phyloP scores from a whole-genome alignment of 1,140 invertebrate genomes.

The Drosophila orena region DNA sequence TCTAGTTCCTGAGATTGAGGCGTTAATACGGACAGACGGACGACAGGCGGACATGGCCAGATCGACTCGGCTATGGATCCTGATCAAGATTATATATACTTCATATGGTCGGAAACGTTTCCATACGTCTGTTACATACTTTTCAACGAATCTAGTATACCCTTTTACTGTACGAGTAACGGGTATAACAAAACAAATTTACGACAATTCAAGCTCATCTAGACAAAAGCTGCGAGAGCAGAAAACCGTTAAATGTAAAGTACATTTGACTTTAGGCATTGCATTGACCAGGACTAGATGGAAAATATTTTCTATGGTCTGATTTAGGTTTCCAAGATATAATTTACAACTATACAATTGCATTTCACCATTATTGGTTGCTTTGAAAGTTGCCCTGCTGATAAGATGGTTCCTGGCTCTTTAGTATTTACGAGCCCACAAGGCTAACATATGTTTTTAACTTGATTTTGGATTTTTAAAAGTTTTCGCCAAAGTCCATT shows the following conservation, averaged over 20 bases:
- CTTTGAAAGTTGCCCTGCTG: conserved; percentile 18
- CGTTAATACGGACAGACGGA: too few species aligned
- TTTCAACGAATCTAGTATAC: too few species aligned
- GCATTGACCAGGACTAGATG: conserved; percentile 7
- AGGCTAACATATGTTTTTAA: conserved; percentile 7
- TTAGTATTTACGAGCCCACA: conserved; percentile 15
- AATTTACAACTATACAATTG: conserved; percentile 36
- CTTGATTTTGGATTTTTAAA: neutral
- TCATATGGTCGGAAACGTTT: too few species aligned
- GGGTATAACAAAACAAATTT: conserved; percentile 34
- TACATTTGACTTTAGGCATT: conserved; percentile 21
- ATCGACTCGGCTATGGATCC: too few species aligned
- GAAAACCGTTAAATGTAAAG: conserved; percentile 28
- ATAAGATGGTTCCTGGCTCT: conserved; percentile 13
- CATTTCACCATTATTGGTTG: conserved; percentile 26
- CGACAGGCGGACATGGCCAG: too few species aligned
- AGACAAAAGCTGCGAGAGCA: conserved; percentile 26
- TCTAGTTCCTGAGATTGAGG: too few species aligned
- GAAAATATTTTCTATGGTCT: conserved; percentile 21
- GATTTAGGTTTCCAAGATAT: conserved; percentile 12
- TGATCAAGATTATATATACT: too few species aligned
- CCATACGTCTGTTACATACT: too few species aligned
- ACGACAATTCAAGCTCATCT: conserved; percentile 35
- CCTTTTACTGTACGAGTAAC: too few species aligned
- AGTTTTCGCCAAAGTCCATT: neutral